Percentiles rank a stretch among this genome's conserved stretches.
These are phyloP conservation scores for Andrena minutula DNA, from an alignment of 2,888 invertebrate genomes.

Conservation along the genomic window DNA sequence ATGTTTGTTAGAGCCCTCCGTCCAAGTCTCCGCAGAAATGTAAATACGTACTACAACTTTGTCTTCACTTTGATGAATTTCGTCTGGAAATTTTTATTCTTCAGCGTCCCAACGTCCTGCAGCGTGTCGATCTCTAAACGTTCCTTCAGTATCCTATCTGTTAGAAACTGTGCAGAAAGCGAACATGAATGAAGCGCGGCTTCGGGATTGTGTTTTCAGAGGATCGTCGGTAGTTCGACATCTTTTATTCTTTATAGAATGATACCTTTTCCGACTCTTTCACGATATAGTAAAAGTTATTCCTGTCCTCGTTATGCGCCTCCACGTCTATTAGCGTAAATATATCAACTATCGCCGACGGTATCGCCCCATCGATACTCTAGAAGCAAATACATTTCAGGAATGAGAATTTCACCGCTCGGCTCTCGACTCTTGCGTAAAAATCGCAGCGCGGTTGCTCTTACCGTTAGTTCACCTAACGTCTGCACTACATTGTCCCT, in stretches of 20 bases:
- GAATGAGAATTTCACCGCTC: no score
- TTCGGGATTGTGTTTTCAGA: slow-evolving; percentile 4
- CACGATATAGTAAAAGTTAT: slow-evolving; percentile 91
- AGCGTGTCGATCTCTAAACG: slow-evolving; percentile 96
- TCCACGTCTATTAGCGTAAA: slow-evolving; percentile 94
- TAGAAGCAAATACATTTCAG: slow-evolving; percentile 83
- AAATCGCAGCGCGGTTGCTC: slow-evolving; percentile 69
- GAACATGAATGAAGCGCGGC: slow-evolving; percentile 35
- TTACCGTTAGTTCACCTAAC: slow-evolving; percentile 92
- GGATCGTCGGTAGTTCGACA: background rate
- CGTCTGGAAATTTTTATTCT: slow-evolving; percentile 95
- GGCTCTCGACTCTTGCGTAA: no score
- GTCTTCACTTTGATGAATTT: slow-evolving; percentile 99
- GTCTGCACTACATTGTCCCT: slow-evolving; percentile 91
- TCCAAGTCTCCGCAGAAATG: background rate
- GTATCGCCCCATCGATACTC: slow-evolving; percentile 92
- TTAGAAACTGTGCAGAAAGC: slow-evolving; percentile 86
- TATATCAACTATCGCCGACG: slow-evolving; percentile 94
- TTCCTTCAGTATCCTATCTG: slow-evolving; percentile 95
- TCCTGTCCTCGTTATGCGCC: slow-evolving; percentile 91
- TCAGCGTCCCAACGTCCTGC: slow-evolving; percentile 95
- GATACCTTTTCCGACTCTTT: slow-evolving; percentile 92
- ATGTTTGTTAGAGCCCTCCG: background rate
- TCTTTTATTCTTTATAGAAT: slow-evolving; percentile 23
- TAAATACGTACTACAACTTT: slow-evolving; percentile 95